Base-by-base conservation (phyloP, 2,888 invertebrate species). In the Bellardia bayeri region DNA sequence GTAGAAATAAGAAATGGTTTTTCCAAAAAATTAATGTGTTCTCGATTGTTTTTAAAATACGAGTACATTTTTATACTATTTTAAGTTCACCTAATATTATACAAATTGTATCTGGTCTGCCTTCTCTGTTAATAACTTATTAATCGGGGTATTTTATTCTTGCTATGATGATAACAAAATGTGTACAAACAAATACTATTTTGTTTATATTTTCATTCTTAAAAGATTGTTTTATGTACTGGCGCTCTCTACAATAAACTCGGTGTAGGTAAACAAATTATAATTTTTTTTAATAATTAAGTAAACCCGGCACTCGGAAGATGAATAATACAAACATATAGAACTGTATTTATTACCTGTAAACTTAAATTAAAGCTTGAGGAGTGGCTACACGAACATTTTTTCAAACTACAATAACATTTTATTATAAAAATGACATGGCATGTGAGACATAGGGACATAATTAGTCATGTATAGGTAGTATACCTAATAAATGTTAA, bases 331-430 rank as follows among this genome's bases (percentile, higher is more conserved):
- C 11, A 33, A 3, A 8, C 5, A 63, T 37, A 3, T 23, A 23
- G 2, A 3, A 7, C 2, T 0, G 3, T 23, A 66, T 1, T 1
- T 13, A 66, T 63, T 63, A 63, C n/a, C 33, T 63, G n/a, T 1
- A 58, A 66, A 45, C 13, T 42, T 11, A 45, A 66, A 11, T 66
- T 66, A 66, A 66, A 23, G 42, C 45, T 66, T 45, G 11, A 66
- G 66, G 66, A 66, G 66, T 66, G 66, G 42, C 66, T 9, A 5
- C 66, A 66, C 66, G 66, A 66, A 45, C 7, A 63, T 63, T 63
- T 30, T 58, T n/a, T 40, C 40, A 40, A 1, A 61, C 23, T 30
- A 61, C 2, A 14, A 61, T 37, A 61, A 64, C 14, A 9, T 40
- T 40, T 64, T 63, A n/a, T n/a, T 40, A 16, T 16, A 23, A 66